Conservation (phyloP, 2,113 vertebrate species). For the Nerophis lumbriciformis region DNA sequence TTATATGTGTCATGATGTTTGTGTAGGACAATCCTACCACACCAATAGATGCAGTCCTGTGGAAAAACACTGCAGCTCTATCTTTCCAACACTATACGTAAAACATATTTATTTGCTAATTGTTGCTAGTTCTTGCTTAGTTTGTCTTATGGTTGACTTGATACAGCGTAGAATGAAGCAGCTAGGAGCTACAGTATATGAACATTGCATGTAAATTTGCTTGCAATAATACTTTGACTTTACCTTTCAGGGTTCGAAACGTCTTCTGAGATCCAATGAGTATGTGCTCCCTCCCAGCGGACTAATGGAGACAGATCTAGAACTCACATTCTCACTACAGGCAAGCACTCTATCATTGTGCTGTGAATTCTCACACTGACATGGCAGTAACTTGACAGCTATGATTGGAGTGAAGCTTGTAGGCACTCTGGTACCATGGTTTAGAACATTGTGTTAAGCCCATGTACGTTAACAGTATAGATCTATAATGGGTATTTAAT, state of each 20-base stretch:
- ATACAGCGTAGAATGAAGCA: too few relatives aligned
- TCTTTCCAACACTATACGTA: too few relatives aligned
- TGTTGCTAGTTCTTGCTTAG: neutral
- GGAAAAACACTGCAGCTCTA: too few relatives aligned
- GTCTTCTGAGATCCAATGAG: constrained; percentile 77
- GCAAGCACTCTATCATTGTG: constrained; percentile 42
- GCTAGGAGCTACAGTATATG: neutral
- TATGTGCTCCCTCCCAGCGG: constrained; percentile 74
- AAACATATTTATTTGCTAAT: too few relatives aligned
- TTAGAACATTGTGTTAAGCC: neutral
- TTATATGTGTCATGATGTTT: too few relatives aligned
- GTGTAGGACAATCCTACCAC: too few relatives aligned
- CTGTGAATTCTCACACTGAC: constrained; percentile 43
- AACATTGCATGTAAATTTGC: neutral
- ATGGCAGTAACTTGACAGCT: constrained; percentile 18
- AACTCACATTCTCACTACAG: constrained; percentile 80
- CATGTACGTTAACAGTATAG: neutral
- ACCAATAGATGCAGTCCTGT: too few relatives aligned
- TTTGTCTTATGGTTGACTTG: neutral
- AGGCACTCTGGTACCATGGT: constrained; percentile 1
- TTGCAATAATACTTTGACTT: constrained; percentile 13
- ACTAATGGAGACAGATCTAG: constrained; percentile 78
- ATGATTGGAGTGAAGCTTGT: constrained; percentile 11
- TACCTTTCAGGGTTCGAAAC: constrained; percentile 72
- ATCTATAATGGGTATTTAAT: neutral